Evolutionary conservation across 2,797 vertebrate genomes (phyloP).

Genomic region (Hoplostethus atlanticus): DNA sequence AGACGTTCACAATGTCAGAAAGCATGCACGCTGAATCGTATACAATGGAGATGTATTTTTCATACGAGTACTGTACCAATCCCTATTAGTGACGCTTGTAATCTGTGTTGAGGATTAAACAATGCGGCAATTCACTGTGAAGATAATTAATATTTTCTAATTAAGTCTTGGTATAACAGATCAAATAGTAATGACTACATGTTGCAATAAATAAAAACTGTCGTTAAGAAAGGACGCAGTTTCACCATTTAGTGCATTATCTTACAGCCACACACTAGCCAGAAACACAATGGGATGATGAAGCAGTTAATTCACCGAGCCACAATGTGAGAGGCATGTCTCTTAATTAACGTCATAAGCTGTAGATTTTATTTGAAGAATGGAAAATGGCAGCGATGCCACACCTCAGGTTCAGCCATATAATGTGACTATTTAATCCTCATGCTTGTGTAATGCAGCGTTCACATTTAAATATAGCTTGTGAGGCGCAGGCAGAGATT

Average conservation of each 20-base stretch:
- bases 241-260: conserved; percentile 56
- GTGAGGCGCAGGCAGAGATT: conserved; percentile 49
- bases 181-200: conserved; percentile 59
- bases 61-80: conserved; percentile 19
- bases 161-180: conserved; percentile 42
- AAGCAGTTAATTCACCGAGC: conserved; percentile 57
- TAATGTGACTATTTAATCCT: conserved; percentile 36
- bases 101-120: conserved; percentile 45
- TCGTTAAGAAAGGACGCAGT: conserved; percentile 38
- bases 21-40: conserved; percentile 23
- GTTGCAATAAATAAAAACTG: conserved; percentile 51
- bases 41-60: conserved; percentile 19
- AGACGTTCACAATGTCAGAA: conserved; percentile 32
- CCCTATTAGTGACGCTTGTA: conserved; percentile 28
- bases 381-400: conserved; percentile 28
- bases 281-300: conserved; percentile 47
- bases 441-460: conserved; percentile 39
- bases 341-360: conserved; percentile 56
- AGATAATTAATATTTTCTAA: conserved; percentile 43
- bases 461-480: conserved; percentile 46
- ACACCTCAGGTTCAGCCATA: conserved; percentile 19
- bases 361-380: conserved; percentile 49
- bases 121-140: conserved; percentile 13
- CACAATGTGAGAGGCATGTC: conserved; percentile 41
- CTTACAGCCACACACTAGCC: conserved; percentile 56